A percentile compares a stretch with the other conserved stretches of the same genome.
phyloP scores from a whole-genome alignment of 2,113 vertebrate species.

The Charina bottae region DNA sequence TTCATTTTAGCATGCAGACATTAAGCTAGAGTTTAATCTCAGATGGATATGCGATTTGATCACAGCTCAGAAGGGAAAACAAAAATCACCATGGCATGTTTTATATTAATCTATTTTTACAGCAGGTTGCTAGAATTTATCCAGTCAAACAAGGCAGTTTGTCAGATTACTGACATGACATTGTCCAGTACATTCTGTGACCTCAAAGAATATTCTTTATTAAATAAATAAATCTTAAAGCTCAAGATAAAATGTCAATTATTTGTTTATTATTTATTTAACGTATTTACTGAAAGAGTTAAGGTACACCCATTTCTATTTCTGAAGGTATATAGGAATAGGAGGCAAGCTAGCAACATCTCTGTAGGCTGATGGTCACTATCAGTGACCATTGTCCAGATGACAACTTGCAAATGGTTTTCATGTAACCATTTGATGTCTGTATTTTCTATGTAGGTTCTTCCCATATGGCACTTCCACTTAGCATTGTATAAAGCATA shows the following conservation, averaged over 20 bases:
- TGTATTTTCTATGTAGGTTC: neutral
- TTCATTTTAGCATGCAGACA: constrained; percentile 31
- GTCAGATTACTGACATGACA: neutral
- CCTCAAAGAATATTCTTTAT: neutral
- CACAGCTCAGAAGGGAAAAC: constrained; percentile 1
- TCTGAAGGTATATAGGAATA: no score
- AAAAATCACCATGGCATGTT: neutral
- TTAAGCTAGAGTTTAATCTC: constrained; percentile 36
- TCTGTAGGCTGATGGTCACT: neutral
- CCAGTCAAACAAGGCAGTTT: constrained; percentile 3
- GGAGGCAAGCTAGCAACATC: neutral
- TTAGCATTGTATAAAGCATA: no score
- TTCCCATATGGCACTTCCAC: neutral
- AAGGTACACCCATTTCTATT: neutral
- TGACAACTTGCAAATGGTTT: neutral
- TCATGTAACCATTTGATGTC: neutral
- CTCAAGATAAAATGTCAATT: neutral
- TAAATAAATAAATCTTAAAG: neutral
- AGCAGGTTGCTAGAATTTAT: constrained; percentile 9
- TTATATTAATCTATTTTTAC: constrained; percentile 26
- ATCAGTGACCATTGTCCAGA: neutral
- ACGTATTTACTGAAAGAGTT: neutral
- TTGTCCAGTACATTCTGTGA: neutral
- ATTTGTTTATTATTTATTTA: neutral
- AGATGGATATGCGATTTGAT: constrained; percentile 36